Evolutionary conservation across 1,140 invertebrate genomes (phyloP).

Genomic region (Sitobion miscanthi): DNA sequence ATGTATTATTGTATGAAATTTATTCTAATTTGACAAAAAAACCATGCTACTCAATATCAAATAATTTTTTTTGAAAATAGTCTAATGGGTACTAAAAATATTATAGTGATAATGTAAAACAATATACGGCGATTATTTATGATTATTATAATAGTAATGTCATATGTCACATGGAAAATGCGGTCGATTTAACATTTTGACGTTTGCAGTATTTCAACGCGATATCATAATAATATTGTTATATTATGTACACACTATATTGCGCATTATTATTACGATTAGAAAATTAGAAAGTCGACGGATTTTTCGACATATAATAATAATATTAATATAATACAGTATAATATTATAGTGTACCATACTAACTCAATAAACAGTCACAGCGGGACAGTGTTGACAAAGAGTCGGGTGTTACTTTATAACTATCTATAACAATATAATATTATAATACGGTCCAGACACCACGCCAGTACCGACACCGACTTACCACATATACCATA

Average conservation of each 20-base stretch:
- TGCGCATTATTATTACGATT: background rate
- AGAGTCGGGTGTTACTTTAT: background rate
- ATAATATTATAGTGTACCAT: background rate
- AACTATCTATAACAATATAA: background rate
- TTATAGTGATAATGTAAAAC: background rate
- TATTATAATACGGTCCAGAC: background rate
- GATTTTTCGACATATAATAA: background rate
- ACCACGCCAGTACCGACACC: background rate
- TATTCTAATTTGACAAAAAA: background rate
- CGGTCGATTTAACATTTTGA: background rate
- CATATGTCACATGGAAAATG: background rate
- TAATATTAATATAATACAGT: background rate
- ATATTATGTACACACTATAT: background rate
- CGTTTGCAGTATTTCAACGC: background rate
- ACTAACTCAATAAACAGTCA: background rate
- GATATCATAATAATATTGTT: background rate
- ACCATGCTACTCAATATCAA: background rate
- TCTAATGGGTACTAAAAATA: background rate
- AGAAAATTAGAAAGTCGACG: slow-evolving; percentile 13
- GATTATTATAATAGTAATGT: background rate
- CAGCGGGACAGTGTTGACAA: slow-evolving; percentile 2
- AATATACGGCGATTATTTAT: background rate
- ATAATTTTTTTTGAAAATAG: background rate
- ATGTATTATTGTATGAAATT: background rate
- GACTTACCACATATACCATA: background rate